These are phyloP conservation scores for Thymelicus lineola DNA, from an alignment of 2,888 invertebrate genomes.

Conservation along the genomic window DNA sequence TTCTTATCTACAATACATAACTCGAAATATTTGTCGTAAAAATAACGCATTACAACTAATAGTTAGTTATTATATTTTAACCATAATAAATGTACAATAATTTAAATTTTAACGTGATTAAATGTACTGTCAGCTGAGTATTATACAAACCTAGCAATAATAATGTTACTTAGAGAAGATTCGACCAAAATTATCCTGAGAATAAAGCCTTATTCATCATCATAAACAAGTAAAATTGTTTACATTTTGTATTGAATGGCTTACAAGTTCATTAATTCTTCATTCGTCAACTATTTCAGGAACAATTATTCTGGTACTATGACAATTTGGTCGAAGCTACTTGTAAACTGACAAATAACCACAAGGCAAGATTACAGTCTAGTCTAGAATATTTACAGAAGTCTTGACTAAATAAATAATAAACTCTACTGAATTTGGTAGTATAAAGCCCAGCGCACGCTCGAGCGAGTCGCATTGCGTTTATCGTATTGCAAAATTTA, in stretches of 20 bases:
- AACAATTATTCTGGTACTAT: too few species aligned
- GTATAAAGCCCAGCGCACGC: slow-evolving; percentile 41
- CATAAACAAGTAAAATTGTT: too few species aligned
- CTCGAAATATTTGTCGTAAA: slow-evolving; percentile 46
- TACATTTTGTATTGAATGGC: too few species aligned
- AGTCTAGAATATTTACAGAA: slow-evolving; percentile 58
- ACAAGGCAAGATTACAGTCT: slow-evolving; percentile 51
- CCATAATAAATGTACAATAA: slow-evolving; percentile 59
- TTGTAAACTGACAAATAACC: slow-evolving; percentile 36
- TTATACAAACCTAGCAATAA: slow-evolving; percentile 47
- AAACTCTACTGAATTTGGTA: slow-evolving; percentile 59
- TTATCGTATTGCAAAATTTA: neutral
- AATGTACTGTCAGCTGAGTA: slow-evolving; percentile 62
- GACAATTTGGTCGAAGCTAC: too few species aligned
- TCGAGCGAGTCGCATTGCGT: slow-evolving; percentile 1
- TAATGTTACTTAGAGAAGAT: neutral
- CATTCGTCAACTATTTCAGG: too few species aligned
- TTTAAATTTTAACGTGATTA: slow-evolving; percentile 50
- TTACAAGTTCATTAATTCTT: too few species aligned
- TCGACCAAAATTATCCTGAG: too few species aligned
- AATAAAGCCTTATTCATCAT: too few species aligned
- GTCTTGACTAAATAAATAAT: slow-evolving; percentile 52
- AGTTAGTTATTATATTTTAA: slow-evolving; percentile 33
- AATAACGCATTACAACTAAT: slow-evolving; percentile 17
- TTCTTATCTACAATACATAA: slow-evolving; percentile 60